phyloP scores from a whole-genome alignment of 2,888 invertebrate genomes.

The Oxycera nigricornis region DNA sequence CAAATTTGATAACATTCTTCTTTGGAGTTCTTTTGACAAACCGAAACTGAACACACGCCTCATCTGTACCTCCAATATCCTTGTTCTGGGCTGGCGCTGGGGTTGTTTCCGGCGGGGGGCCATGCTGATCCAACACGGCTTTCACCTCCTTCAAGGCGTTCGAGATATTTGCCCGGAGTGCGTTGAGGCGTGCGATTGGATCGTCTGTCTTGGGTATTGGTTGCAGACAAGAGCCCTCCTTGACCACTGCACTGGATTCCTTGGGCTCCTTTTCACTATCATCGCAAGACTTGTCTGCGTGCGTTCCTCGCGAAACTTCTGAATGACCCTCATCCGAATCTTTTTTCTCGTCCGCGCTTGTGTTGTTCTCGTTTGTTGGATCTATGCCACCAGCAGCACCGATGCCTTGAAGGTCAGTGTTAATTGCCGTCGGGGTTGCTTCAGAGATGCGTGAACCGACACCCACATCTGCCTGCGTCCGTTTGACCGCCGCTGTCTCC shows the following conservation, averaged over 20 bases:
- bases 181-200: conserved; percentile 57
- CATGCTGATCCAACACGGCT: conserved; percentile 56
- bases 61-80: conserved; percentile 42
- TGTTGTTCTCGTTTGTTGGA: conserved; percentile 23
- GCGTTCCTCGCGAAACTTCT: not conserved
- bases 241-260: not conserved
- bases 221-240: not conserved
- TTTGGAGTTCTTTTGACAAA: conserved; percentile 58
- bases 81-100: not conserved
- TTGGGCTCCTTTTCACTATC: not conserved
- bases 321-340: conserved; percentile 8
- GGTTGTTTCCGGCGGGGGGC: not conserved
- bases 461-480: not conserved
- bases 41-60: conserved; percentile 55
- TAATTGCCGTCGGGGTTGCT: conserved; percentile 14
- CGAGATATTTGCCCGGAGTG: conserved; percentile 58
- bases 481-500: too few species aligned
- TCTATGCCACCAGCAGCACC: conserved; percentile 20
- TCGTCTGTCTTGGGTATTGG: conserved; percentile 49
- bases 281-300: too few species aligned
- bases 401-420: conserved; percentile 32
- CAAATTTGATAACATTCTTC: conserved; percentile 56
- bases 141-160: conserved; percentile 59
- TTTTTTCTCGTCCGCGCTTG: not conserved
- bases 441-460: not conserved